Conservation (phyloP, 2,113 vertebrate genomes). For the mouse (Mus musculus) region GRCm39 chr2:53183001-53183500, state of each 20-base stretch:
- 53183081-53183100: too few relatives aligned
- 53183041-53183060: too few relatives aligned
- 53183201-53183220: neutral
- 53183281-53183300: neutral
- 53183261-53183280: neutral
- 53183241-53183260: conserved; percentile 5
- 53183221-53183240: neutral
- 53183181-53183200: neutral
- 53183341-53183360: neutral
- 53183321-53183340: neutral
- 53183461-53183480: neutral
- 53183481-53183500: neutral
- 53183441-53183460: neutral
- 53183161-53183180: neutral
- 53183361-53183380: neutral
- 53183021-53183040: too few relatives aligned
- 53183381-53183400: neutral
- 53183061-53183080: too few relatives aligned
- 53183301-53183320: neutral
- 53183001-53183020: too few relatives aligned
- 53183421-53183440: neutral
- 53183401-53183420: neutral
- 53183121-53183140: neutral
- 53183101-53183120: neutral
- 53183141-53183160: neutral